Evolutionary conservation across 1,140 invertebrate genomes (phyloP).

Genomic region (Fopius arisanus): DNA sequence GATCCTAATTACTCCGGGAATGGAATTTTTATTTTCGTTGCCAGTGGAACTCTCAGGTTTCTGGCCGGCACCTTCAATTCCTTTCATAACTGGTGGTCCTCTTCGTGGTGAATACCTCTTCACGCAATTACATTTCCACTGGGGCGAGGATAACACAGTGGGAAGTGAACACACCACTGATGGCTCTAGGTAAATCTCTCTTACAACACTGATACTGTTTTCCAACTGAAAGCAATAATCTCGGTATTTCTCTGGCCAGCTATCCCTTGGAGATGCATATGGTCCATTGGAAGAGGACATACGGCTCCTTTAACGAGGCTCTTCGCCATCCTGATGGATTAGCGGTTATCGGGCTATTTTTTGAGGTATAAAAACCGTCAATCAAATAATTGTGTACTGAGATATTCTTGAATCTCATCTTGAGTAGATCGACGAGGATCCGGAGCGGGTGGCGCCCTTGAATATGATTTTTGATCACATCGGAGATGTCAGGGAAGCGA

Average conservation of each 20-base stretch:
- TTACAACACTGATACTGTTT: background rate
- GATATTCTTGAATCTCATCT: no score
- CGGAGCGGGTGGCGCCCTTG: background rate
- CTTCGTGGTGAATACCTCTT: conserved; percentile 75
- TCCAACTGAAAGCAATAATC: background rate
- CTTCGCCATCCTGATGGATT: conserved; percentile 44
- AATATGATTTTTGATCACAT: background rate
- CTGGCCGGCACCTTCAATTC: conserved; percentile 35
- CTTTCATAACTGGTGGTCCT: conserved; percentile 72
- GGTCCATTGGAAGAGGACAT: conserved; percentile 45
- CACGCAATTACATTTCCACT: conserved; percentile 79
- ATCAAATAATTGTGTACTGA: no score
- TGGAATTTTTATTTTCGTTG: background rate
- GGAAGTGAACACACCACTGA: conserved; percentile 88
- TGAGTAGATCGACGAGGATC: background rate
- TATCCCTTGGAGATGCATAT: conserved; percentile 56
- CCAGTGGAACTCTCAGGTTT: background rate
- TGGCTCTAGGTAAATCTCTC: conserved; percentile 47
- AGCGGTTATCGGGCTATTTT: conserved; percentile 47
- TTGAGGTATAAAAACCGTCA: conserved; percentile 41
- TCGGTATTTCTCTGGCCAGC: conserved; percentile 30
- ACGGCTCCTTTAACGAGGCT: conserved; percentile 40
- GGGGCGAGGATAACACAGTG: conserved; percentile 72
- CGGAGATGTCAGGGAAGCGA: background rate
- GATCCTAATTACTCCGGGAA: no score